Percentiles rank a stretch among this genome's conserved stretches.
phyloP scores from a whole-genome alignment of 1,140 invertebrate species.

The Cyclina sinensis region DNA sequence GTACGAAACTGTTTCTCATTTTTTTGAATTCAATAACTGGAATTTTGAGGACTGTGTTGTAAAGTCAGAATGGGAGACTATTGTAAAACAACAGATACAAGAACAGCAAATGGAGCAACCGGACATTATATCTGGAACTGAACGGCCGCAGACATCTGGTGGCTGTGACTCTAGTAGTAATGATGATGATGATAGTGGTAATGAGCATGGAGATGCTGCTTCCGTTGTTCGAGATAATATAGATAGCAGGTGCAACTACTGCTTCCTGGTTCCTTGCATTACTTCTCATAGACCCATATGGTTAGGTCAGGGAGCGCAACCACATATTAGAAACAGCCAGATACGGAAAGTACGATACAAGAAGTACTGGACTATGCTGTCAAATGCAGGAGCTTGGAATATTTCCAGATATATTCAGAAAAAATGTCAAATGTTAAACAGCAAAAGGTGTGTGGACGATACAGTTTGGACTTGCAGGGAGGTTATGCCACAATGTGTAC shows the following conservation, averaged over 20 bases:
- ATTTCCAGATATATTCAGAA: too few relatives aligned
- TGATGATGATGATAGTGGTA: background rate
- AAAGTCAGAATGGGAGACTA: slow-evolving; percentile 1
- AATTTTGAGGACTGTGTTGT: slow-evolving; percentile 7
- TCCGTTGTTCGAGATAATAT: background rate
- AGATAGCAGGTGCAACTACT: slow-evolving; percentile 1
- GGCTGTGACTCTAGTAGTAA: background rate
- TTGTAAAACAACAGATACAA: background rate
- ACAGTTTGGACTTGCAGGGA: too few relatives aligned
- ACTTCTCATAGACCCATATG: background rate
- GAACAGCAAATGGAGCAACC: background rate
- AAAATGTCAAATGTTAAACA: too few relatives aligned
- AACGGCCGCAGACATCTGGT: background rate
- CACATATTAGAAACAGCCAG: too few relatives aligned
- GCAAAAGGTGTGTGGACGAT: too few relatives aligned
- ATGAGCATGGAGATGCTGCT: background rate
- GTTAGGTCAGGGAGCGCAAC: too few relatives aligned
- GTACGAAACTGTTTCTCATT: background rate
- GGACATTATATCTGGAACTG: background rate
- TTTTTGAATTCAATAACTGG: slow-evolving; percentile 1
- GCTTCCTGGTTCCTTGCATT: slow-evolving; percentile 6
- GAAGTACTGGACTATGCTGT: too few relatives aligned
- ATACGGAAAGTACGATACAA: too few relatives aligned
- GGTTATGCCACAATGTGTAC: too few relatives aligned
- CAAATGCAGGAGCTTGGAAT: too few relatives aligned